Base-by-base conservation (phyloP, 2,113 vertebrate species). In the Amphiprion percula region DNA sequence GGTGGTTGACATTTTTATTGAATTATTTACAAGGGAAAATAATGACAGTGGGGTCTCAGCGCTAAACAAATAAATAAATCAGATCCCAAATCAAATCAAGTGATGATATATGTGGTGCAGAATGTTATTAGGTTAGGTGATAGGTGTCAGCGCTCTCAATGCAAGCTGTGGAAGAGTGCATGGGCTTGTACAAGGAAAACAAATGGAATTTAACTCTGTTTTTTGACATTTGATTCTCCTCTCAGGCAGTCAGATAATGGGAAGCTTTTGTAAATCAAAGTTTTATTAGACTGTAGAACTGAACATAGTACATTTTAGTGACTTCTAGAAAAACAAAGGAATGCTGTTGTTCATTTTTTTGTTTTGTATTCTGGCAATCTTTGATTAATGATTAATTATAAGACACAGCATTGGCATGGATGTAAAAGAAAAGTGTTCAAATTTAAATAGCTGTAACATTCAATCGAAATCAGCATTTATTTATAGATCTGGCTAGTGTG, bases 61-160 rank as follows among this genome's bases (percentile, higher is more conserved):
- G 66, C 90, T 90, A 93, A 94, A 94, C 92, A 94, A 93, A 93
- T 94, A 94, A 94, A 95, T 94, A 94, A 93, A 93, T 92, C 89
- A 91, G 72, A 79, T 86, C 75, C 84, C 80, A 94, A 94, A 95
- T 94, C 91, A 83, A 92, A 94, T 94, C 78, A 52, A 14, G 76
- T 73, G 75, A 82, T 91, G 84, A 93, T 89, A 76, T 87, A 94
- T 91, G 89, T 74, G 85, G 84, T 79, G 82, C 74, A 59, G 59
- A 64, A 77, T 79, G 84, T 91, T 91, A 93, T 92, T 93, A 90
- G 82, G 80, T 88, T 90, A 82, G 91, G 84, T 87, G 85, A 90
- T 90, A 84, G 74, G 87, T 90, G 83, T 91, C 93, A 92, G 87
- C 54, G 46, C 79, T 88, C 74, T 46, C 80, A 65, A 56, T 80